A percentile compares a stretch with the other conserved stretches of the same genome.
phyloP scores from a whole-genome alignment of 2,113 vertebrate genomes.

The Coregonus clupeaformis region DNA sequence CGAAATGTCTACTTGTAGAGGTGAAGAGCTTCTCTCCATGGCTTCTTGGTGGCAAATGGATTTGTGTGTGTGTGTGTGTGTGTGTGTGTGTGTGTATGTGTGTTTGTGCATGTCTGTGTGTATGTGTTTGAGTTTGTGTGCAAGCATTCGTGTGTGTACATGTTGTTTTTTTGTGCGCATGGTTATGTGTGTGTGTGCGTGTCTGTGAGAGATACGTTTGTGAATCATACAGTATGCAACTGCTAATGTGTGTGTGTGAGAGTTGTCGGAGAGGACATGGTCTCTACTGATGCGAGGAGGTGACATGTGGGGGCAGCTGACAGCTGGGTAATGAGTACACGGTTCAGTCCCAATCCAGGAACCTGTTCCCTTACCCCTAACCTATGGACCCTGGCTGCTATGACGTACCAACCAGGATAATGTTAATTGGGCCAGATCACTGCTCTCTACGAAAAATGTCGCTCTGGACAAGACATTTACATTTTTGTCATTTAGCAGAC shows the following conservation, averaged over 20 bases:
- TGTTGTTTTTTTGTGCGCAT: not conserved
- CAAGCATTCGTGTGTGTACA: conserved; percentile 9
- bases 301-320: conserved; percentile 60
- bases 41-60: too few relatives aligned
- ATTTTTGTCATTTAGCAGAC: too few relatives aligned
- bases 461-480: too few relatives aligned
- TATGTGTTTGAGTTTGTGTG: conserved; percentile 14
- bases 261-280: conserved; percentile 5
- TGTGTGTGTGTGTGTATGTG: not conserved
- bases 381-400: conserved; percentile 42
- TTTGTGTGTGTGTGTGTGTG: too few relatives aligned
- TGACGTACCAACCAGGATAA: conserved; percentile 34
- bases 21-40: too few relatives aligned
- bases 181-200: too few relatives aligned
- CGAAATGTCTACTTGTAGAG: not conserved
- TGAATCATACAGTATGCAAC: too few relatives aligned
- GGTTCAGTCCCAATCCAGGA: conserved; percentile 45
- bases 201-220: too few relatives aligned
- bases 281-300: conserved; percentile 55
- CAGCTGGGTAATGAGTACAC: conserved; percentile 63
- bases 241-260: too few relatives aligned
- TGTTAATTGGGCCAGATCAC: conserved; percentile 54
- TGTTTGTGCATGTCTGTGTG: not conserved
- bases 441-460: too few relatives aligned
- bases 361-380: conserved; percentile 51